Percentiles rank a stretch among this genome's conserved stretches.
phyloP scores from a whole-genome alignment of 92 coral and sea anemone species.

The Blastomussa wellsi region DNA sequence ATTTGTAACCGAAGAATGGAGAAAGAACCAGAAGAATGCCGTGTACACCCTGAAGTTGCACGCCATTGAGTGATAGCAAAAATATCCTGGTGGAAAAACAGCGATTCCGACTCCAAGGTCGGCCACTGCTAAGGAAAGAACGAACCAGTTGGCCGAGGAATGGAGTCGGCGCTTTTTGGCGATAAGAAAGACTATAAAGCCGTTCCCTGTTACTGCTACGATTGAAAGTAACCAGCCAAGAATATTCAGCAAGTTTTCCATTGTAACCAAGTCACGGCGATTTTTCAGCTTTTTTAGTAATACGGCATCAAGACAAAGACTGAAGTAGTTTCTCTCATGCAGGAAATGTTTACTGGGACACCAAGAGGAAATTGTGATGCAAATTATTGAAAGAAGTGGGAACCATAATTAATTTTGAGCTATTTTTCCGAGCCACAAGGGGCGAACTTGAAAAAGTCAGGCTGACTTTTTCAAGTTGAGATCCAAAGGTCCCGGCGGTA shows the following conservation, averaged over 20 bases:
- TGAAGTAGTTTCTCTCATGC: too few species aligned
- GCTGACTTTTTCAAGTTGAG: too few species aligned
- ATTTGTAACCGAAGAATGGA: constrained; percentile 28
- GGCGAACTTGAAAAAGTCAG: too few species aligned
- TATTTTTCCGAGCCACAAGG: too few species aligned
- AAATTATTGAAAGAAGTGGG: too few species aligned
- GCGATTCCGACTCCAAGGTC: constrained; percentile 26
- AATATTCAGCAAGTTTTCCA: constrained; percentile 9
- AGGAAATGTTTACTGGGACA: too few species aligned
- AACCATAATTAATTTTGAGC: too few species aligned
- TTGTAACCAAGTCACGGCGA: background rate
- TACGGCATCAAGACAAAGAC: too few species aligned
- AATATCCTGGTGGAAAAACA: background rate
- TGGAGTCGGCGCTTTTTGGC: constrained; percentile 11
- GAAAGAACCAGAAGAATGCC: constrained; percentile 22
- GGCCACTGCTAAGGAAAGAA: constrained; percentile 33
- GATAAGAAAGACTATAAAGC: constrained; percentile 9
- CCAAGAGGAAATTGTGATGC: too few species aligned
- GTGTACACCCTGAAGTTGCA: constrained; percentile 11
- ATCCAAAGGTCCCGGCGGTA: too few species aligned
- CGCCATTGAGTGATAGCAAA: background rate
- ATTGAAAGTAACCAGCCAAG: constrained; percentile 7
- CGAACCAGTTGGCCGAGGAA: constrained; percentile 24
- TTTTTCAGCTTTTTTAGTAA: too few species aligned
- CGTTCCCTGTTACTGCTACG: constrained; percentile 17